A percentile compares a stretch with the other conserved stretches of the same genome.
Evolutionary conservation across 2,113 vertebrate genomes (phyloP).

Genomic region (Pseudonaja textilis): DNA sequence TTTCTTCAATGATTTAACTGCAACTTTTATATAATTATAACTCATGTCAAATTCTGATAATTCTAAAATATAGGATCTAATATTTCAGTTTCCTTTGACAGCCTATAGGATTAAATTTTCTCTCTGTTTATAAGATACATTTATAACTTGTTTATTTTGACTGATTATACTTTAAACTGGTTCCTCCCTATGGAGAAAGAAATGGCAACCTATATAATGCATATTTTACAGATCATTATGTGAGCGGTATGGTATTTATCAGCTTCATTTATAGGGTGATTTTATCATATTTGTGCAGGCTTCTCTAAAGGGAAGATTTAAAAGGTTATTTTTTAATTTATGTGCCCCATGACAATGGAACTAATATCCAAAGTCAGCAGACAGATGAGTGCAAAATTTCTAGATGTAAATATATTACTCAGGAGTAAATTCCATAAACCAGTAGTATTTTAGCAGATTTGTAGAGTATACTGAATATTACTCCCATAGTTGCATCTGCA

Average conservation of each 20-base stretch:
- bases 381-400: neutral
- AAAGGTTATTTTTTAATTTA: neutral
- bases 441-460: neutral
- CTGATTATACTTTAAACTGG: neutral
- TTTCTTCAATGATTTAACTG: neutral
- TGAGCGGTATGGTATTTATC: neutral
- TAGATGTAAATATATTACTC: neutral
- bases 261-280: neutral
- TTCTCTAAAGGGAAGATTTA: neutral
- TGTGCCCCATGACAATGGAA: neutral
- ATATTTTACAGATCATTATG: neutral
- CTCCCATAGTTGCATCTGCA: neutral
- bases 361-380: neutral
- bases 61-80: neutral
- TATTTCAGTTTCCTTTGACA: neutral
- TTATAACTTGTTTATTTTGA: neutral
- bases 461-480: neutral
- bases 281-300: neutral
- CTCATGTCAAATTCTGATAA: neutral
- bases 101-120: neutral
- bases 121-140: neutral
- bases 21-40: neutral
- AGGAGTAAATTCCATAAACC: neutral
- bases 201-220: neutral
- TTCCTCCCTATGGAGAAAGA: neutral